Base-by-base conservation (phyloP, 2,888 invertebrate species). In the Phaonia tiefii region DNA sequence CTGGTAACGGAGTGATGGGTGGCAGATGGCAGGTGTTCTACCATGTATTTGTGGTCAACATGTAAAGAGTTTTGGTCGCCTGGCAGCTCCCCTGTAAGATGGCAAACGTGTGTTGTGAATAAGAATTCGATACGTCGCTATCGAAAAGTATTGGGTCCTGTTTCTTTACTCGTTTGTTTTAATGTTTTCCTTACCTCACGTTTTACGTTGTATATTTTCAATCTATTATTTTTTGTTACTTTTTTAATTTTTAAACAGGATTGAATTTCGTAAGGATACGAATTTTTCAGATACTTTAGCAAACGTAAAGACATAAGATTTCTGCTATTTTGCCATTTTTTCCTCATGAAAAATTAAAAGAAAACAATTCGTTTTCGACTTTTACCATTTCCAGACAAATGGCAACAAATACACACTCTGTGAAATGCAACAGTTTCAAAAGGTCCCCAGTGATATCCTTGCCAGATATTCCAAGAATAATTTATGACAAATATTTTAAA, bases 231-330 rank as follows among this genome's bases (percentile, higher is more conserved):
- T 42, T 39, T 42, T 8, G 22, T 63, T 63, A 20, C 15, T 63
- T 63, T 31, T 51, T 63, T 63, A 63, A 39, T 63, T 63, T 63
- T 63, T 63, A 63, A 63, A 63, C 63, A 63, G 63, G 11, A 42
- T 63, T 42, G 42, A 63, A 31, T 3, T 5, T 5, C 31, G 31
- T 31, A 5, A 3, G 31, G 4, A 3, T 31, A 31, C 31, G 3
- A n/a, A n/a, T n/a, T n/a, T n/a, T n/a, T n/a, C n/a, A n/a, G n/a
- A 31, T 31, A 3, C 31, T 31, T 31, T 31, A 31, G 22, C 46
- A 10, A 13, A 66, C 3, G 10, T n/a, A 15, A 44, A 46, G n/a
- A 42, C 42, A 11, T 31, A 11, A 20, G 17, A n/a, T 37, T 49
- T n/a, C n/a, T n/a, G n/a, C n/a, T n/a, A n/a, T n/a, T n/a, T 67